A percentile compares a stretch with the other conserved stretches of the same genome.
Conservation (phyloP, 2,888 invertebrate genomes). For the Omphaloscelis lunosa region DNA sequence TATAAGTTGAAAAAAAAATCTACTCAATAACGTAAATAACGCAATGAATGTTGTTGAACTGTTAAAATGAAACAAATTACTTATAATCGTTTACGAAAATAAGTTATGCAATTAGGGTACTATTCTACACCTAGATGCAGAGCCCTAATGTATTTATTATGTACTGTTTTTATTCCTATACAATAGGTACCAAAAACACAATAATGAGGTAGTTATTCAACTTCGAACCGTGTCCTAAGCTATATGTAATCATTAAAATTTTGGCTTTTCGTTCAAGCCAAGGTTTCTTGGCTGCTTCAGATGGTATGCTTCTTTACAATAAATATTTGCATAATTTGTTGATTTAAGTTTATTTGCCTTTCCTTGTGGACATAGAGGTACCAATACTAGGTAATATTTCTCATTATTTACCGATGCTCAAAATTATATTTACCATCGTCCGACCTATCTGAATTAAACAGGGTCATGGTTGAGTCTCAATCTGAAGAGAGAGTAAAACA, state of each 20-base stretch:
- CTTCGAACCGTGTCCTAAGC: neutral
- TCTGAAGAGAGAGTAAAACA: neutral
- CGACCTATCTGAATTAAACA: constrained; percentile 1
- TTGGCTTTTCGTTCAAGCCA: constrained; percentile 6
- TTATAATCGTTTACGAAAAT: no score
- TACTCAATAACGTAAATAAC: no score
- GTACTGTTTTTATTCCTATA: neutral
- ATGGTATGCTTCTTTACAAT: neutral
- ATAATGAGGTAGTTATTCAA: neutral
- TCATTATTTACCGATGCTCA: constrained; percentile 20
- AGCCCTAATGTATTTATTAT: neutral
- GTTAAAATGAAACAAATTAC: no score
- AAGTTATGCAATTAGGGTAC: no score
- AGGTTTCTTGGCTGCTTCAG: neutral
- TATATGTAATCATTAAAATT: neutral
- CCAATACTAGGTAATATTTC: neutral
- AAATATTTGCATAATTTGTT: constrained; percentile 18
- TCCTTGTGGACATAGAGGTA: constrained; percentile 26
- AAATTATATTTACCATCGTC: constrained; percentile 3
- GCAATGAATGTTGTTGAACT: no score
- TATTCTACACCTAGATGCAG: neutral
- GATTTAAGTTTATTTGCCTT: constrained; percentile 33
- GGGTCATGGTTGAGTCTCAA: neutral
- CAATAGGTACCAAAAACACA: neutral
- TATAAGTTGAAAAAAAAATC: no score